phyloP scores from a whole-genome alignment of 2,797 vertebrate species.

The Buceros bicornis region DNA sequence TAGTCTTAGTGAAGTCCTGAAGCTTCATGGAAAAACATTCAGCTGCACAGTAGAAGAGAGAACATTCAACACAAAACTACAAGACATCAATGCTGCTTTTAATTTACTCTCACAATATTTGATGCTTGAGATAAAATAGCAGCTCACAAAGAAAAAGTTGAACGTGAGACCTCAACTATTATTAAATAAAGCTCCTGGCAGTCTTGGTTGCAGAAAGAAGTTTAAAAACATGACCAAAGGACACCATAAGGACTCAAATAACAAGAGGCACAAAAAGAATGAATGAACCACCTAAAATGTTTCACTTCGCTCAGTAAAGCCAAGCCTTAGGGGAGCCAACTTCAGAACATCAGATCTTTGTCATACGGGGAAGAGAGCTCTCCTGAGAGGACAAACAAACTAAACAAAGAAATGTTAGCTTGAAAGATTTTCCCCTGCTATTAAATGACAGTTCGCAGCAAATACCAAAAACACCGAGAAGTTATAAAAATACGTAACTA shows the following conservation, averaged over 20 bases:
- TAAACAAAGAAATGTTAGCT: conserved; percentile 47
- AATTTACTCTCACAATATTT: conserved; percentile 57
- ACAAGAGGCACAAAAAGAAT: conserved; percentile 66
- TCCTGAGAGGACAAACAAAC: conserved; percentile 67
- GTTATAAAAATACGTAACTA: conserved; percentile 62
- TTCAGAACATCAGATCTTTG: conserved; percentile 61
- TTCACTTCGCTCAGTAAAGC: conserved; percentile 71
- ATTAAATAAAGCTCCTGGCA: conserved; percentile 67
- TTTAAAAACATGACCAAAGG: conserved; percentile 68
- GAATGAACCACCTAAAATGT: conserved; percentile 73
- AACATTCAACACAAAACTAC: conserved; percentile 34
- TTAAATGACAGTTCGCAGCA: conserved; percentile 54
- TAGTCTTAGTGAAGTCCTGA: conserved; percentile 5
- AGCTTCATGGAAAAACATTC: background rate
- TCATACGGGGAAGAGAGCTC: conserved; percentile 50
- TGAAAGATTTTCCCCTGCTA: conserved; percentile 53
- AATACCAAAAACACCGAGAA: conserved; percentile 51
- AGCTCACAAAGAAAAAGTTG: conserved; percentile 56
- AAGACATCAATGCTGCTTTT: conserved; percentile 15
- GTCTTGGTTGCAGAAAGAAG: conserved; percentile 61
- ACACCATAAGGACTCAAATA: conserved; percentile 58
- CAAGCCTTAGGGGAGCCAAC: conserved; percentile 58
- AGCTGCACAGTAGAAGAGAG: background rate
- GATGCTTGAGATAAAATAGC: conserved; percentile 62
- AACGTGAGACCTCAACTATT: conserved; percentile 48